Evolutionary conservation across 2,113 vertebrate species (phyloP), one percentile per base, ranked within the genome.

Genomic region (Pollachius pollachius): DNA sequence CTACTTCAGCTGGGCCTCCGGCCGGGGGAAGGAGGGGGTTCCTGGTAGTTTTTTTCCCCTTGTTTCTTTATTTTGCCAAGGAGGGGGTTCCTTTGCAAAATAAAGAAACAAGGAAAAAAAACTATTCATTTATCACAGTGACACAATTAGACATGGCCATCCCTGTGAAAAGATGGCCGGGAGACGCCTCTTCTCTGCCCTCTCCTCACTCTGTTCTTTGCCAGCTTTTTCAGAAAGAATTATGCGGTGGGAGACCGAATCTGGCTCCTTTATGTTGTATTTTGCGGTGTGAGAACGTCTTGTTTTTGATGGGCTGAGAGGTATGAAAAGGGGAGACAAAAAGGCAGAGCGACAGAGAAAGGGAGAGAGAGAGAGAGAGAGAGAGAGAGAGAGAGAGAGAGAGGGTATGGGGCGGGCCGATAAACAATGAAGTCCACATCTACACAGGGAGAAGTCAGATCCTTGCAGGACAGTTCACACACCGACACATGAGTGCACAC

Each of bases 71-170:
- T 23, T 23, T 23, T 23, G 23, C 23, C 23, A 4, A 34, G 30
- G 30, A 34, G 30, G 30, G 30, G 30, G 30, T 34, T 34, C 41
- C 41, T 48, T 48, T 48, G 41, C 41, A 48, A 48, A 48, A 48
- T 48, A 48, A 48, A 48, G 41, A 48, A 48, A 48, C 41, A 48
- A 48, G 41, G 70, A 88, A 84, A 90, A 86, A 90, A 89, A 85
- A 75, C 25, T 85, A 75, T 91, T 92, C 89, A 91, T 89, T 91
- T 88, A 82, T 87, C 74, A 86, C 73, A 70, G 80, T 67, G 85
- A 83, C 86, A 85, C 85, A 89, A 91, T 92, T 92, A 90, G 91
- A 90, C 85, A 92, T 86, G 89, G 88, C 73, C 81, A 67, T 79
- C 77, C 41, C 41, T 13, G 41, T 48, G 41, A 48, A 48, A 48